Evolutionary conservation across 2,888 invertebrate genomes (phyloP).

Genomic region (Chloromyia formosa): DNA sequence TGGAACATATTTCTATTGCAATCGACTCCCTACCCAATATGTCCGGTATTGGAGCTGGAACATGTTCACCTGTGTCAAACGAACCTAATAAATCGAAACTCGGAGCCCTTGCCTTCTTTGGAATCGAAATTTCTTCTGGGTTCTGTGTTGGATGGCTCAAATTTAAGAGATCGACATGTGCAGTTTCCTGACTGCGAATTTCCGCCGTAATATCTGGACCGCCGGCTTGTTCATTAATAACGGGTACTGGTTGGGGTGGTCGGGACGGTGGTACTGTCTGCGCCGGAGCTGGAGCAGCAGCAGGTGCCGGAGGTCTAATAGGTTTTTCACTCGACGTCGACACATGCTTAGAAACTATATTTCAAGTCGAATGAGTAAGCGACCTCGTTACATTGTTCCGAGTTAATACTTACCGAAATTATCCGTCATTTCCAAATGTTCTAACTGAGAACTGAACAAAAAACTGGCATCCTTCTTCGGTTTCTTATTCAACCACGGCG

Average conservation of each 20-base stretch:
- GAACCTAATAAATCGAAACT: constrained; percentile 71
- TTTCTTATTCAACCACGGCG: constrained; percentile 80
- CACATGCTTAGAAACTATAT: constrained; percentile 63
- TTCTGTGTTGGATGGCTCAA: constrained; percentile 60
- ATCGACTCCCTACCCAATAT: constrained; percentile 53
- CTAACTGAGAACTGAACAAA: constrained; percentile 79
- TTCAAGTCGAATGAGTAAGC: constrained; percentile 55
- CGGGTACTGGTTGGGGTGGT: constrained; percentile 55
- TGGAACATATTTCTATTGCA: neutral
- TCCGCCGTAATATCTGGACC: constrained; percentile 60
- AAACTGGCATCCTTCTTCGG: constrained; percentile 66
- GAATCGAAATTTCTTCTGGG: constrained; percentile 53
- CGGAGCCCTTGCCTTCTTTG: constrained; percentile 59
- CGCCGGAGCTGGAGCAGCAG: constrained; percentile 58
- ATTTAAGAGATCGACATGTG: constrained; percentile 69
- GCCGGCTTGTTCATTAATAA: constrained; percentile 54
- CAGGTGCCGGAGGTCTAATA: constrained; percentile 58
- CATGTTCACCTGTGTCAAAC: constrained; percentile 60
- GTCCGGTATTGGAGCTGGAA: constrained; percentile 60
- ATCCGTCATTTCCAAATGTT: constrained; percentile 84
- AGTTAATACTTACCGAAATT: constrained; percentile 76
- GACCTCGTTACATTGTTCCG: constrained; percentile 26
- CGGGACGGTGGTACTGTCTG: constrained; percentile 54
- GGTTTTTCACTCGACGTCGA: constrained; percentile 52
- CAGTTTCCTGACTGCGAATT: constrained; percentile 51